Evolutionary conservation across 2,888 invertebrate genomes (phyloP), one percentile per base, ranked within the genome.

Genomic region (Proisotoma minuta): DNA sequence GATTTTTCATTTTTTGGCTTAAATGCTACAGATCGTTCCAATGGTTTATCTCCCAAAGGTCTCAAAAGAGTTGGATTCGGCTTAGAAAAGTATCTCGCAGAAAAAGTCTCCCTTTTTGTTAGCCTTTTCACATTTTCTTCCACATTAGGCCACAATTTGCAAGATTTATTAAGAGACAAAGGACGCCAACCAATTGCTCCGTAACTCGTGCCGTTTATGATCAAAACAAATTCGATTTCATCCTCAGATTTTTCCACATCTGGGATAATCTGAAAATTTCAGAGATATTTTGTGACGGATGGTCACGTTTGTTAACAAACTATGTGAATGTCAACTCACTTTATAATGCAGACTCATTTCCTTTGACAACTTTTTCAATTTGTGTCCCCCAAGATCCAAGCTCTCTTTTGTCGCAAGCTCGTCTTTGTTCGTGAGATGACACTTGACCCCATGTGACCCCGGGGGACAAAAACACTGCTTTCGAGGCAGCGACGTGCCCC

Each of bases 181-280:
- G 96, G 93, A 57, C 95, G 82, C 95, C 95, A 97, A n/a, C 97
- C 97, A 3, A 97, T 72, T 5, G 87, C 92, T 2, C 86, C 87
- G 81, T 91, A 97, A n/a, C 91, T 89, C 0, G 88, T 88, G 1
- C 91, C 86, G 73, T 93, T 91, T 12, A 88, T 91, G 53, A 87
- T 84, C 78, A 95, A 84, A 0, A 94, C 85, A 27, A 93, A 82
- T 39, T 73, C 73, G 0, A 73, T 62, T 64, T 73, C 71, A n/a
- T 63, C 15, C 8, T 34, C 34, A 8, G 15, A 34, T 34, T 34
- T n/a, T 10, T 34, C 40, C 20, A 24, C 4, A 22, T 26, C 34
- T 26, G 3, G 28, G 20, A 53, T 53, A 53, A 23, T 24, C 51
- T 18, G 23, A 2, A 18, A 5, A 53, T 53, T 10, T 29, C 28